phyloP scores from a whole-genome alignment of 2,797 vertebrate genomes.

The Xerus rutilus region DNA sequence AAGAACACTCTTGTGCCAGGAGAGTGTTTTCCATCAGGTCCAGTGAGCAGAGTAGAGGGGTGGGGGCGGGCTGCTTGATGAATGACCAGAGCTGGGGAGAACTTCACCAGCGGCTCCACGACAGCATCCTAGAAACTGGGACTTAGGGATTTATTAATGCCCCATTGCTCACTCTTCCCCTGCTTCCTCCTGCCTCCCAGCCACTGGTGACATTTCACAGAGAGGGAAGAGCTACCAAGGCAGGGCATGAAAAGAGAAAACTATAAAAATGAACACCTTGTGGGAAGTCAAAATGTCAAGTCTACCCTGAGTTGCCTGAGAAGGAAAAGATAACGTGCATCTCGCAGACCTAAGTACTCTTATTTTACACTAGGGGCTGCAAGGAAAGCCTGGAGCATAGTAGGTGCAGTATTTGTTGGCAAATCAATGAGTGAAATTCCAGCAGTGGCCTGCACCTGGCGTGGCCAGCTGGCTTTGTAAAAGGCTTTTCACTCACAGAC shows the following conservation, averaged over 20 bases:
- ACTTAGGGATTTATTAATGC: background rate
- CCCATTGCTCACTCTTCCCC: background rate
- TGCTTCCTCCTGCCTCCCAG: background rate
- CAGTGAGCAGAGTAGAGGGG: background rate
- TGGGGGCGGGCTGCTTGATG: slow-evolving; percentile 3
- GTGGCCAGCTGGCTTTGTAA: background rate
- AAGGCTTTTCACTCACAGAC: slow-evolving; percentile 29
- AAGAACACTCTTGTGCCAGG: background rate
- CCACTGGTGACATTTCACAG: background rate
- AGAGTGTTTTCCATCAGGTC: background rate
- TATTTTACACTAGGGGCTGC: background rate
- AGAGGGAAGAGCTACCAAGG: slow-evolving; percentile 17
- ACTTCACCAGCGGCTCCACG: background rate
- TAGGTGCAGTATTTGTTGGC: background rate
- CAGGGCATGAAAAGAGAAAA: slow-evolving; percentile 30
- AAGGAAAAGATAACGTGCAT: background rate
- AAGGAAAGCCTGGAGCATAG: background rate
- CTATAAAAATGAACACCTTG: background rate
- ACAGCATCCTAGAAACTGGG: background rate
- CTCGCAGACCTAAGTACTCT: background rate
- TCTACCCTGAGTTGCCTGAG: background rate
- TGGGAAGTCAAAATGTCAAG: background rate
- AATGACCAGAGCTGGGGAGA: background rate
- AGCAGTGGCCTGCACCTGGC: background rate
- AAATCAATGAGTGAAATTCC: background rate